These are phyloP conservation scores for Serrognathus titanus DNA, from an alignment of 2,888 invertebrate species.

Conservation along the genomic window DNA sequence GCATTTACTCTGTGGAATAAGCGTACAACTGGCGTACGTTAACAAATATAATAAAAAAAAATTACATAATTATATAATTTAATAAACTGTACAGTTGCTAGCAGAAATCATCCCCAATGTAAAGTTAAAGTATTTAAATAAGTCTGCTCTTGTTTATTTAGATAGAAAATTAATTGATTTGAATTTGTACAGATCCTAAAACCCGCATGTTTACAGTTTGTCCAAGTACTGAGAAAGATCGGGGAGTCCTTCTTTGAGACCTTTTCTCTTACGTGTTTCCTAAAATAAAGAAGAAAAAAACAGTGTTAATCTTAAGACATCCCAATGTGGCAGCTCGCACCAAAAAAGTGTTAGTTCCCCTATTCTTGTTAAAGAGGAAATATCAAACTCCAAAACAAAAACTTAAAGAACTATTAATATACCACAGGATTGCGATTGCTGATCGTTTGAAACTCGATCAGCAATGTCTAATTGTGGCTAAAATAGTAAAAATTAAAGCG, in stretches of 20 bases:
- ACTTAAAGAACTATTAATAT: constrained; percentile 49
- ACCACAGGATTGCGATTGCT: constrained; percentile 48
- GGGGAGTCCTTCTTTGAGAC: constrained; percentile 96
- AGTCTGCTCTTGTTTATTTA: not conserved
- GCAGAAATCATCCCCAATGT: not conserved
- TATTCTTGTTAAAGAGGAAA: constrained; percentile 48
- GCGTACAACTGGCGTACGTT: constrained; percentile 13
- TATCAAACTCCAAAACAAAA: constrained; percentile 42
- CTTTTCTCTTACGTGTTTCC: constrained; percentile 98
- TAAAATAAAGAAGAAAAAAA: constrained; percentile 47
- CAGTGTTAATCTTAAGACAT: not conserved
- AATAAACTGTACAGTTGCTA: constrained; percentile 17
- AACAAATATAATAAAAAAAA: constrained; percentile 8
- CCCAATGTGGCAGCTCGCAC: not conserved
- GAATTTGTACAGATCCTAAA: constrained; percentile 48
- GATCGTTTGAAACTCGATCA: constrained; percentile 26
- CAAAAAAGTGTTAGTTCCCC: constrained; percentile 46
- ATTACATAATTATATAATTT: constrained; percentile 4
- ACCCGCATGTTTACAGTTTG: constrained; percentile 79
- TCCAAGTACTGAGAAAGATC: constrained; percentile 94
- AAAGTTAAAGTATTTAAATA: constrained; percentile 7
- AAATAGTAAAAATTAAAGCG: not conserved
- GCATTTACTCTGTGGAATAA: constrained; percentile 16
- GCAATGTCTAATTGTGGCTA: constrained; percentile 43
- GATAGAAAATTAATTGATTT: constrained; percentile 29